Conservation (phyloP, 1,140 invertebrate species). For the Drosophila rhopaloa region DNA sequence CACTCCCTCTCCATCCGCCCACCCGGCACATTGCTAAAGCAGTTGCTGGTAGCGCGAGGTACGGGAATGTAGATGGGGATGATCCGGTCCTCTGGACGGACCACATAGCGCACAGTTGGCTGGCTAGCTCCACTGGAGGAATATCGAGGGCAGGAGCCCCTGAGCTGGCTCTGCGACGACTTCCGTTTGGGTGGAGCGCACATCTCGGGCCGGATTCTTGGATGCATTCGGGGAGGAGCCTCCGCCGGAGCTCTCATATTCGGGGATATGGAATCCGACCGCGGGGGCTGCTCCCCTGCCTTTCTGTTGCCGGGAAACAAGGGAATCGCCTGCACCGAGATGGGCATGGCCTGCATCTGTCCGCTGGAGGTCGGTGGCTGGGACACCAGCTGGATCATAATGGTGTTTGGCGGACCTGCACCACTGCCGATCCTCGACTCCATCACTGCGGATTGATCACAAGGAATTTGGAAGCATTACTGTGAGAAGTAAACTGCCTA, state of each 20-base stretch:
- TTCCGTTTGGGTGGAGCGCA: not conserved
- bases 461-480: constrained; percentile 24
- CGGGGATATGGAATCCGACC: not conserved
- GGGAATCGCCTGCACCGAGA: constrained; percentile 14
- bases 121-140: not conserved
- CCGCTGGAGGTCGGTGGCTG: not conserved
- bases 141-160: not conserved
- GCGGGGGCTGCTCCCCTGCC: not conserved
- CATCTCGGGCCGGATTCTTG: not conserved
- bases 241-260: not conserved
- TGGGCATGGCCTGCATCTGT: constrained; percentile 3
- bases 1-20: not conserved
- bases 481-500: not conserved
- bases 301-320: not conserved
- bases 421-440: constrained; percentile 1
- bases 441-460: constrained; percentile 11
- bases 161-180: too few relatives aligned
- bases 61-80: not conserved
- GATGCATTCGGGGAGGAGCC: not conserved
- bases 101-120: not conserved
- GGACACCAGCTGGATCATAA: constrained; percentile 32
- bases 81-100: not conserved
- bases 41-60: not conserved
- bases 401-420: constrained; percentile 14
- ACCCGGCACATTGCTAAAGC: not conserved